phyloP scores from a whole-genome alignment of 1,140 invertebrate species.

The Musca domestica region DNA sequence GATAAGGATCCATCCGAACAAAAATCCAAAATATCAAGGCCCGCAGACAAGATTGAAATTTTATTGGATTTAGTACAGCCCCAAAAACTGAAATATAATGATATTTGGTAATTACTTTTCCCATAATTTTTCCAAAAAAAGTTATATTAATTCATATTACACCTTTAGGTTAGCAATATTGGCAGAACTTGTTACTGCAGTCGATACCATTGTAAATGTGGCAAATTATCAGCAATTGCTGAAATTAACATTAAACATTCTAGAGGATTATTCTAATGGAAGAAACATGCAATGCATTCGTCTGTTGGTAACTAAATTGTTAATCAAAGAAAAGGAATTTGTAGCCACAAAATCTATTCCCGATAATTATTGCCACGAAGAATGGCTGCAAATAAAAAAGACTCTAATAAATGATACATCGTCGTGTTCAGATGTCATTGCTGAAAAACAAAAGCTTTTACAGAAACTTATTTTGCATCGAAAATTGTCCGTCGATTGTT shows the following conservation, averaged over 20 bases:
- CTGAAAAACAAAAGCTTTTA: slow-evolving; percentile 38
- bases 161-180: slow-evolving; percentile 39
- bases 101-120: slow-evolving; percentile 34
- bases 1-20: slow-evolving; percentile 1
- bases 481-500: slow-evolving; percentile 32
- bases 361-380: slow-evolving; percentile 17
- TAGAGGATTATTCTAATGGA: slow-evolving; percentile 36
- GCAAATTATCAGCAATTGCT: slow-evolving; percentile 36
- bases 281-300: slow-evolving; percentile 36
- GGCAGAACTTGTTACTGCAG: slow-evolving; percentile 35
- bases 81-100: slow-evolving; percentile 35
- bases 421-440: slow-evolving; percentile 32
- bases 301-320: slow-evolving; percentile 29
- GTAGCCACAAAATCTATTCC: slow-evolving; percentile 17
- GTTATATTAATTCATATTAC: background rate
- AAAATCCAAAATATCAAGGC: slow-evolving; percentile 31
- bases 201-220: slow-evolving; percentile 31
- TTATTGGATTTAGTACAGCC: slow-evolving; percentile 35
- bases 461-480: slow-evolving; percentile 33
- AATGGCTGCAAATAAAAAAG: slow-evolving; percentile 35
- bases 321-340: slow-evolving; percentile 31
- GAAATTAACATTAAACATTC: slow-evolving; percentile 27
- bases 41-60: slow-evolving; percentile 33
- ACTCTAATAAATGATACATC: slow-evolving; percentile 38
- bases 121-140: too few species aligned